Conservation (phyloP, 2,888 invertebrate genomes). For the Heliconius ethilla region DNA sequence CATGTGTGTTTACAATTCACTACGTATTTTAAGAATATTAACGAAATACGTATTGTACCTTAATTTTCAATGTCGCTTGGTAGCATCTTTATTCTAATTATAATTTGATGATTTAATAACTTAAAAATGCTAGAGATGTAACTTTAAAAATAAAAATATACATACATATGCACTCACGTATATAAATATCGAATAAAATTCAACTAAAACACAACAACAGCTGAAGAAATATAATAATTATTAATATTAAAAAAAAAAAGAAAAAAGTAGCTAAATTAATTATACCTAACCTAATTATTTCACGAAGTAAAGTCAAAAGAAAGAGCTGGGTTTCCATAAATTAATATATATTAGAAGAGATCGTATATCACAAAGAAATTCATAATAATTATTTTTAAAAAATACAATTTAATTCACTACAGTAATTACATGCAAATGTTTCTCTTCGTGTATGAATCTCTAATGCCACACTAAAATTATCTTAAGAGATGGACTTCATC, state of each 20-base stretch:
- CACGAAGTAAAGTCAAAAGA: slow-evolving; percentile 7
- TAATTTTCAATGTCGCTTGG: background rate
- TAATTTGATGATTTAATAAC: no score
- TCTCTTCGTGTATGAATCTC: slow-evolving; percentile 21
- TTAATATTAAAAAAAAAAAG: background rate
- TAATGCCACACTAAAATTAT: slow-evolving; percentile 33
- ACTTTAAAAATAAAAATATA: background rate
- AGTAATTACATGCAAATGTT: slow-evolving; percentile 25
- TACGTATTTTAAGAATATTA: background rate
- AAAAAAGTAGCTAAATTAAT: slow-evolving; percentile 1
- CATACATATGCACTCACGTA: no score
- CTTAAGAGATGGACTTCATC: slow-evolving; percentile 30
- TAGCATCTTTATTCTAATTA: background rate
- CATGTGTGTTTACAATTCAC: background rate
- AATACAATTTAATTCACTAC: slow-evolving; percentile 9
- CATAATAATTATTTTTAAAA: slow-evolving; percentile 10
- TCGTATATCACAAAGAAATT: slow-evolving; percentile 1
- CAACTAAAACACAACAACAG: background rate
- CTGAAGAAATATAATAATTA: background rate
- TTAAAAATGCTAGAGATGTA: background rate
- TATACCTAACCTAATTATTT: background rate
- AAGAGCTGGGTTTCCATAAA: slow-evolving; percentile 8
- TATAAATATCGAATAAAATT: background rate
- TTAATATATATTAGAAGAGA: slow-evolving; percentile 17
- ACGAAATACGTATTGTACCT: background rate